Percentiles rank a stretch among this genome's conserved stretches.
phyloP scores from a whole-genome alignment of 2,888 invertebrate species.

The Drosophila kambysellisi region DNA sequence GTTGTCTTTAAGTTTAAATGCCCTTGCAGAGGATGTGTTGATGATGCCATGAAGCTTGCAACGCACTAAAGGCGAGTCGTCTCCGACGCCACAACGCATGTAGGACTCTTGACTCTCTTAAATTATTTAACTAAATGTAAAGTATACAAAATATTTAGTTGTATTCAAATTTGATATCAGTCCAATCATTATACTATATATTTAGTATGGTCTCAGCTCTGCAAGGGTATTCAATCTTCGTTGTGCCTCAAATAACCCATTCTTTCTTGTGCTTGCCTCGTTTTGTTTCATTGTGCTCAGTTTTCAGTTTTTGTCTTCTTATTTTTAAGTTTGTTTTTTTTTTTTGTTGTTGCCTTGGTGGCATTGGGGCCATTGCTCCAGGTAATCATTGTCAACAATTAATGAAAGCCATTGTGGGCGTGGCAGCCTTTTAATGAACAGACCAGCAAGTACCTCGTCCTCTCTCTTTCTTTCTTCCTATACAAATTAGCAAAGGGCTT shows the following conservation, averaged over 20 bases:
- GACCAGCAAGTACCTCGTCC: conserved; percentile 21
- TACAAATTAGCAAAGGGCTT: conserved; percentile 62
- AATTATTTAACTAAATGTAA: too few relatives aligned
- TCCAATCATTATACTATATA: neutral
- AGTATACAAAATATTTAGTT: too few relatives aligned
- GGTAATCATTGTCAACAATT: conserved; percentile 81
- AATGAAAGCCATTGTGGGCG: conserved; percentile 77
- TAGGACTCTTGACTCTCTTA: too few relatives aligned
- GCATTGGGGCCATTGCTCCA: conserved; percentile 58
- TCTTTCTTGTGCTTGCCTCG: neutral
- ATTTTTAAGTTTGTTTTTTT: conserved; percentile 12
- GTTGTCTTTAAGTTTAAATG: conserved; percentile 5
- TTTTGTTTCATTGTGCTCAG: conserved; percentile 28
- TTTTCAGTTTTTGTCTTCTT: conserved; percentile 14
- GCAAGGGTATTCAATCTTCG: neutral
- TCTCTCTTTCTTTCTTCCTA: conserved; percentile 1
- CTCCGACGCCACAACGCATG: neutral
- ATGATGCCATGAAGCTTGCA: neutral
- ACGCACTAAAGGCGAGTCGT: neutral
- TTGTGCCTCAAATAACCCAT: neutral
- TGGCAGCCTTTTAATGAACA: conserved; percentile 72
- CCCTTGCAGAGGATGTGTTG: neutral
- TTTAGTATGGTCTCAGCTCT: neutral
- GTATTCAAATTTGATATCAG: accelerated
- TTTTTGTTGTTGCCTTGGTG: conserved; percentile 18